Conservation (phyloP, 2,888 invertebrate species). For the Conus canariensis region DNA sequence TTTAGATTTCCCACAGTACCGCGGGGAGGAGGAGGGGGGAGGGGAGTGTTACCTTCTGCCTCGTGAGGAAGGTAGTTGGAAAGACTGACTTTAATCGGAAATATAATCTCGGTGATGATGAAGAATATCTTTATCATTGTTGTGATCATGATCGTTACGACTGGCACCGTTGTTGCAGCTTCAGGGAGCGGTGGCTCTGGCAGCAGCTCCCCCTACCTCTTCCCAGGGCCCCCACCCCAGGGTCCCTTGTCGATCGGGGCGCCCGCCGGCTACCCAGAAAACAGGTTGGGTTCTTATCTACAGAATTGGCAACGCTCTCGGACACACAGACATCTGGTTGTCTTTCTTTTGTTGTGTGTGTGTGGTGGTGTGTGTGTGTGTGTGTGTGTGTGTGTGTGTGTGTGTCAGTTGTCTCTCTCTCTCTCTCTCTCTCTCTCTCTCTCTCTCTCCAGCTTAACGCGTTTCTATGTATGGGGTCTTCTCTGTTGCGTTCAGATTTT, state of each 20-base stretch:
- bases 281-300: neutral
- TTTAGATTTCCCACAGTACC: too few species aligned
- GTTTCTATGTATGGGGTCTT: neutral
- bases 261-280: neutral
- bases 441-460: neutral
- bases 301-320: too few species aligned
- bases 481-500: neutral
- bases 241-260: neutral
- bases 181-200: neutral
- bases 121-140: too few species aligned
- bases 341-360: neutral
- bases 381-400: neutral
- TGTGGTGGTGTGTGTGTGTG: neutral
- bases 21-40: too few species aligned
- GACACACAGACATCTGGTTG: too few species aligned
- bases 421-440: neutral
- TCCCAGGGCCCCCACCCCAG: neutral
- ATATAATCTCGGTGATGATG: too few species aligned
- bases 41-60: too few species aligned
- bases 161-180: neutral
- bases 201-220: slow-evolving; percentile 4
- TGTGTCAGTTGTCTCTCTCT: neutral
- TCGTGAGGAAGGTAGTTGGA: too few species aligned
- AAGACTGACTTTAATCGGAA: too few species aligned
- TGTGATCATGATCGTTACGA: too few species aligned